A percentile compares a stretch with the other conserved stretches of the same genome.
These are phyloP conservation scores for Anas platyrhynchos DNA, from an alignment of 2,113 vertebrate species.

Conservation along the genomic window DNA sequence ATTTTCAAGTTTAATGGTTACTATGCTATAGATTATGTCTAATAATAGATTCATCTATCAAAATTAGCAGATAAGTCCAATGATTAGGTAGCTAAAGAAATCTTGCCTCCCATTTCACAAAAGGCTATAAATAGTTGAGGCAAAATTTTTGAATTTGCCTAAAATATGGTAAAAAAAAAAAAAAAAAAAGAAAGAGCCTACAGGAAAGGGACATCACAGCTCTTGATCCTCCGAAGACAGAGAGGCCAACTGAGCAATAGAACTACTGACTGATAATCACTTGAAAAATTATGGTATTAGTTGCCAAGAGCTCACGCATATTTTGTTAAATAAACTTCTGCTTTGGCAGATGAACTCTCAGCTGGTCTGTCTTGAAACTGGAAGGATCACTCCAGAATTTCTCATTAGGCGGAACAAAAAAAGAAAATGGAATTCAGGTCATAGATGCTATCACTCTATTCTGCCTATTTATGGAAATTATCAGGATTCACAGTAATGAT, in stretches of 20 bases:
- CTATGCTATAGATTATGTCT: neutral
- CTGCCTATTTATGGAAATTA: neutral
- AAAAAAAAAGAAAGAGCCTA: neutral
- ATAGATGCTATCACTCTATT: neutral
- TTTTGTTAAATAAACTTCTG: neutral
- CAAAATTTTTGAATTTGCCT: neutral
- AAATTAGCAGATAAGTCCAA: neutral
- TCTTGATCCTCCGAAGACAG: neutral
- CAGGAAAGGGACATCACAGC: neutral
- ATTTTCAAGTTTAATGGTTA: neutral
- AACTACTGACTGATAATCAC: neutral
- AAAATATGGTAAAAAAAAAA: neutral
- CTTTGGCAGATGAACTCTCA: neutral
- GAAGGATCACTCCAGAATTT: neutral
- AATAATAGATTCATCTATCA: neutral
- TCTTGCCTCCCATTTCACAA: neutral
- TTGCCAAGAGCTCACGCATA: neutral
- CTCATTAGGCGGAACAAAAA: neutral
- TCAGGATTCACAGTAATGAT: neutral
- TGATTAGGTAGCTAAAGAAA: neutral
- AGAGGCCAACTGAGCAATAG: neutral
- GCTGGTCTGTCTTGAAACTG: neutral
- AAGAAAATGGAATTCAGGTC: neutral
- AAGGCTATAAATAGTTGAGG: neutral
- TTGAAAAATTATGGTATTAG: neutral